phyloP scores from a whole-genome alignment of 1,140 invertebrate genomes.

The Thaumetopoea pityocampa region DNA sequence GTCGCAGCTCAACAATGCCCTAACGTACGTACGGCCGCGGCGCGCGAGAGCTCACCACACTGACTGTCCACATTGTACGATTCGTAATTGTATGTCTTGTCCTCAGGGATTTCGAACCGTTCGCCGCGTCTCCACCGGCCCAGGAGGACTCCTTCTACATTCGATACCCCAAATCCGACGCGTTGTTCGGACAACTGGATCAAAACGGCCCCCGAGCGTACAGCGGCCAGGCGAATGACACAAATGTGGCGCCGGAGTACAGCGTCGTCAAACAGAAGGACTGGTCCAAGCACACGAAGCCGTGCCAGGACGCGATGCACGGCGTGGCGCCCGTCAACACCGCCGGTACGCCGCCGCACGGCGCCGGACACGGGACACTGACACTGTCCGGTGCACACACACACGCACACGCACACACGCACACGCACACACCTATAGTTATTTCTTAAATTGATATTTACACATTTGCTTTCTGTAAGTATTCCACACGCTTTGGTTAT shows the following conservation, averaged over 20 bases:
- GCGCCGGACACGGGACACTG: too few relatives aligned
- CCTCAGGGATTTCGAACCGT: conserved; percentile 81
- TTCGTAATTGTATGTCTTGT: conserved; percentile 26
- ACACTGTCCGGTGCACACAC: conserved; percentile 2
- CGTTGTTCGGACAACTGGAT: conserved; percentile 45
- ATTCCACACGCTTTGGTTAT: too few relatives aligned
- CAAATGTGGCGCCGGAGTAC: conserved; percentile 31
- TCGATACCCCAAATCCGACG: conserved; percentile 75
- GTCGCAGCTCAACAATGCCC: conserved; percentile 41
- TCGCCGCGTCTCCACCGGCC: conserved; percentile 81
- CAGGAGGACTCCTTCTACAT: conserved; percentile 84
- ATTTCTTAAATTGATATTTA: not conserved
- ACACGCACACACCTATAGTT: not conserved
- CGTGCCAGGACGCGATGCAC: conserved; percentile 80
- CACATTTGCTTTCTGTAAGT: not conserved
- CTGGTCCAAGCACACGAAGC: conserved; percentile 80
- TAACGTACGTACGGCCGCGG: conserved; percentile 47
- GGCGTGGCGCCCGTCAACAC: conserved; percentile 60
- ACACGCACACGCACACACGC: not conserved
- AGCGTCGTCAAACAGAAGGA: conserved; percentile 68
- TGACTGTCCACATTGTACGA: conserved; percentile 5
- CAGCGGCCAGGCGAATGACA: conserved; percentile 23
- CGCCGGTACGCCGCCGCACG: conserved; percentile 41
- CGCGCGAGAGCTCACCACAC: too few relatives aligned
- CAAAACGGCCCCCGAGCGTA: conserved; percentile 7